These are phyloP conservation scores for Diloba caeruleocephala DNA, from an alignment of 2,888 invertebrate genomes.

Conservation along the genomic window DNA sequence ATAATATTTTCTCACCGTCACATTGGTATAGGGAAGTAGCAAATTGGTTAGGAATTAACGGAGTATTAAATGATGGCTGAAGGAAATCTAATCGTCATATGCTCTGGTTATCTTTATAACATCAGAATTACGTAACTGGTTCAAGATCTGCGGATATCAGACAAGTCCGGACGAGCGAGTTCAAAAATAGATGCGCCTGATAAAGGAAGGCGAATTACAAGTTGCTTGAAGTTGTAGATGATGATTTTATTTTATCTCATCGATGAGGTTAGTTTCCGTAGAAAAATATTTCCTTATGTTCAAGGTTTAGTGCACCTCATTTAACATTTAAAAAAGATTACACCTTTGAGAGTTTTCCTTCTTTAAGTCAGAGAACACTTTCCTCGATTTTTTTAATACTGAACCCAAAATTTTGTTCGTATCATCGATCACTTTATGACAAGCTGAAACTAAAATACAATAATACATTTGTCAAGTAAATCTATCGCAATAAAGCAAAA, in stretches of 20 bases:
- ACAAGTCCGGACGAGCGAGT: background rate
- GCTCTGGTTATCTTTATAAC: conserved; percentile 36
- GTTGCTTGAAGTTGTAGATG: background rate
- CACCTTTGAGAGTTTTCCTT: background rate
- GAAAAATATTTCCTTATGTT: no score
- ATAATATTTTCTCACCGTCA: conserved; percentile 37
- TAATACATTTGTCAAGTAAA: conserved; percentile 29
- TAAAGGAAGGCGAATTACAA: background rate
- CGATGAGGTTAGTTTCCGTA: no score
- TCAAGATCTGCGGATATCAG: conserved; percentile 27
- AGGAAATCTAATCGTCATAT: conserved; percentile 43
- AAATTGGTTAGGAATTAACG: conserved; percentile 63
- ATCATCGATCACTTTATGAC: conserved; percentile 6
- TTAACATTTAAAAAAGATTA: no score
- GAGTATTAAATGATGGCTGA: conserved; percentile 31
- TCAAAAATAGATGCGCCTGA: conserved; percentile 17
- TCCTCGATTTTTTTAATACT: conserved; percentile 1
- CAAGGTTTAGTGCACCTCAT: no score
- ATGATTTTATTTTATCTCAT: background rate
- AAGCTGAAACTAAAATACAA: conserved; percentile 16
- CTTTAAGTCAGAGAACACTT: background rate
- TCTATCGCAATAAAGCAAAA: conserved; percentile 27
- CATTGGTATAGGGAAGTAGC: conserved; percentile 55
- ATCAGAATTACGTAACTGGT: conserved; percentile 32
- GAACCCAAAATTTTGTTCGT: no score